Evolutionary conservation across 2,888 invertebrate genomes (phyloP).

Genomic region (Incurvaria masculella): DNA sequence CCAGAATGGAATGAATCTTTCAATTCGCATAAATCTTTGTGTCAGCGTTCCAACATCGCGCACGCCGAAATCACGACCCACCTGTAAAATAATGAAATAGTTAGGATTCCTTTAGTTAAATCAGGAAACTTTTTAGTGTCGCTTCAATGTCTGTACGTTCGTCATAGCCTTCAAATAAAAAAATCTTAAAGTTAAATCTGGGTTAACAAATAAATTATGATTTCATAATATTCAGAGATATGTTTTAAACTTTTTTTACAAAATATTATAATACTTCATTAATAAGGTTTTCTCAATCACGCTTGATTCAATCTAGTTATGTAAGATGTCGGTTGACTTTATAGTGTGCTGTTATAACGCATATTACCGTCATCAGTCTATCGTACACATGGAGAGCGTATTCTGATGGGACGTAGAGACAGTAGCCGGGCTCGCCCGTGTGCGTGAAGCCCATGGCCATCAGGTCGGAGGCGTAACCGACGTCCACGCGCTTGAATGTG

Average conservation of each 20-base stretch:
- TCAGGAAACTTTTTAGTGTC: no score
- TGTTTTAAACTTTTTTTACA: neutral
- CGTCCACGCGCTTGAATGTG: conserved; percentile 64
- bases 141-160: no score
- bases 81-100: conserved; percentile 28
- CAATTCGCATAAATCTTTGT: conserved; percentile 63
- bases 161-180: no score
- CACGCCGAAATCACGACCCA: conserved; percentile 64
- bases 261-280: no score
- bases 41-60: conserved; percentile 66
- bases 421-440: conserved; percentile 69
- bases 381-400: conserved; percentile 73
- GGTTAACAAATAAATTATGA: no score
- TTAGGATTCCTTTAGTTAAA: no score
- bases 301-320: no score
- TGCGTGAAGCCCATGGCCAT: conserved; percentile 70
- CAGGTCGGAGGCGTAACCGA: conserved; percentile 66
- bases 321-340: no score
- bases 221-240: no score
- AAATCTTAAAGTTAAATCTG: no score
- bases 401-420: conserved; percentile 67
- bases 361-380: conserved; percentile 55
- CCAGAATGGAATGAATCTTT: conserved; percentile 71
- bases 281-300: no score
- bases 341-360: neutral